Evolutionary conservation across 2,113 vertebrate species (phyloP).

Genomic region (Nanorana parkeri): DNA sequence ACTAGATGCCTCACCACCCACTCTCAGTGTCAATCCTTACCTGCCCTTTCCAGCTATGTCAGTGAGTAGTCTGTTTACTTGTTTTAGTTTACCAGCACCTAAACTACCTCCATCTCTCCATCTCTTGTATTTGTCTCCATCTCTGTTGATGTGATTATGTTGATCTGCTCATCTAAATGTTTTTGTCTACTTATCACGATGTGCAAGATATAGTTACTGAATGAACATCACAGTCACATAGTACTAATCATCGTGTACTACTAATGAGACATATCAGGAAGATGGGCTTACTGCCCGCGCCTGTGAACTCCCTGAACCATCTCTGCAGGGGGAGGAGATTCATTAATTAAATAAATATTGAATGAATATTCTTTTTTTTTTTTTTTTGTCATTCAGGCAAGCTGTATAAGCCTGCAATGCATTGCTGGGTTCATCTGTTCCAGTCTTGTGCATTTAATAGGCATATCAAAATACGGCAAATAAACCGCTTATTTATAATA

Average conservation of each 20-base stretch:
- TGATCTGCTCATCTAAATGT: slow-evolving; percentile 49
- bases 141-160: slow-evolving; percentile 34
- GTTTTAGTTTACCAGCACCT: background rate
- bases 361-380: slow-evolving; percentile 44
- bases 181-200: slow-evolving; percentile 36
- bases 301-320: slow-evolving; percentile 49
- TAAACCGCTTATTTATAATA: too few species aligned
- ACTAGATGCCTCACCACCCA: too few species aligned
- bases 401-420: slow-evolving; percentile 23
- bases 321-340: slow-evolving; percentile 52
- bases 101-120: slow-evolving; percentile 20
- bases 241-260: slow-evolving; percentile 45
- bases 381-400: background rate
- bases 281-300: slow-evolving; percentile 45
- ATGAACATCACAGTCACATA: slow-evolving; percentile 51
- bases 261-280: slow-evolving; percentile 56
- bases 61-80: background rate
- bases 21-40: too few species aligned
- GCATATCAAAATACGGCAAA: too few species aligned
- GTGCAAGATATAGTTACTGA: slow-evolving; percentile 17
- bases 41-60: too few species aligned
- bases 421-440: background rate
- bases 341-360: slow-evolving; percentile 57
- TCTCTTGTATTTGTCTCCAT: slow-evolving; percentile 6
- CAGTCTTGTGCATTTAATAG: too few species aligned